Evolutionary conservation across 2,113 vertebrate genomes (phyloP), one percentile per base, ranked within the genome.

Genomic region (Crotophaga sulcirostris): DNA sequence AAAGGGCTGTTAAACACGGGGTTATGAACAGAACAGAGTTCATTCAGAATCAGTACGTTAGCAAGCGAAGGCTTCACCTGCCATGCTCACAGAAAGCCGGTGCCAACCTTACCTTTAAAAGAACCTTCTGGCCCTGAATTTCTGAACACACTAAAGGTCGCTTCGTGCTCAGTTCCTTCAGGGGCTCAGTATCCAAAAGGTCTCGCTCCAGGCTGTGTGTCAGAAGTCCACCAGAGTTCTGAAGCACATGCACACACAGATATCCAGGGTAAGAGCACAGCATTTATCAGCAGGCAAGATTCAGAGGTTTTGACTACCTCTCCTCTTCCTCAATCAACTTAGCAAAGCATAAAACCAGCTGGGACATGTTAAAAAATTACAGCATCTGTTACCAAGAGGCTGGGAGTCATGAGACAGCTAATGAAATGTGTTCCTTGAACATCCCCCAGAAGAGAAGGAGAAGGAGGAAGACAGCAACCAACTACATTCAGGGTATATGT

Each of bases 211-310:
- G 95, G 92, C 97, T 98, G 80, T 91, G 68, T 33, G 97, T 95
- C 87, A 98, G 85, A 75, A 98, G 98, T 51, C 98, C 98, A 31
- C 93, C 97, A n/a, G 98, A 98, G 84, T 95, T 97, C 98, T 99
- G 94, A 66, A 91, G 67, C 40, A 95, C 67, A 64, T 6, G 29
- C 13, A 85, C 15, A 94, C 4, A 1, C 49, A 66, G 21, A 25
- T 21, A 68, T 3, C 15, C 54, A 84, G 13, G 29, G 8, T 34
- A 86, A 68, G 21, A 1, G 1, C 54, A 24, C 0, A 3, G 19
- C 36, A 60, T 77, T 83, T 79, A 68, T 78, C 18, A 85, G 29
- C 10, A 31, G 13, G 10, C 8, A 59, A 67, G 34, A 76, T 34
- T 67, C 52, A 82, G 20, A 58, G 36, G 24, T 20, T 63, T 19